phyloP scores from a whole-genome alignment of 2,797 vertebrate genomes.

The Lepidocolaptes lacrymiger region DNA sequence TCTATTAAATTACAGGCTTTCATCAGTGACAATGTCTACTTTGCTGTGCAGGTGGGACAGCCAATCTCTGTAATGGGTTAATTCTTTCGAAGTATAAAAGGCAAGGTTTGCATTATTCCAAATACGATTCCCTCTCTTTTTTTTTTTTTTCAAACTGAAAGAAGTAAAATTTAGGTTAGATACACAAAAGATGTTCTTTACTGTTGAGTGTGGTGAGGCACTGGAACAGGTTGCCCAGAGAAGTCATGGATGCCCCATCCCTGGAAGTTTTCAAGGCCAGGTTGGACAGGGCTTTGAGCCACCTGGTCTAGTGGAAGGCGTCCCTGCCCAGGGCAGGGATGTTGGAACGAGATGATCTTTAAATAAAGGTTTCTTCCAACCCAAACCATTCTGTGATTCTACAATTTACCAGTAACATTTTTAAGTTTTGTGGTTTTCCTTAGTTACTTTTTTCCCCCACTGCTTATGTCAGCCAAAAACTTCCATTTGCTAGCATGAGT shows the following conservation, averaged over 20 bases:
- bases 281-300: background rate
- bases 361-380: background rate
- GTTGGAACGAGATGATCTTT: background rate
- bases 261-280: background rate
- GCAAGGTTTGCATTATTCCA: background rate
- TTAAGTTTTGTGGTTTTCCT: background rate
- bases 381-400: background rate
- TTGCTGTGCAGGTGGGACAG: background rate
- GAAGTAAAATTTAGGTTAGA: background rate
- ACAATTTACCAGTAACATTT: background rate
- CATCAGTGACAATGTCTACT: background rate
- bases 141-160: background rate
- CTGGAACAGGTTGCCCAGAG: background rate
- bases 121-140: background rate
- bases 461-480: background rate
- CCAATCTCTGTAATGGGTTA: background rate
- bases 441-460: accelerated
- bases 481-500: background rate
- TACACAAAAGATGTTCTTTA: background rate
- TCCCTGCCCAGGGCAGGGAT: accelerated
- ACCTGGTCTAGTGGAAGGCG: background rate
- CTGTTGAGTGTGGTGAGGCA: background rate
- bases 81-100: background rate
- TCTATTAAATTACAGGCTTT: background rate
- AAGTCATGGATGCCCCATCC: accelerated